Evolutionary conservation across 2,797 vertebrate species (phyloP), one percentile per base, ranked within the genome.

Genomic region (Spinus pinus): DNA sequence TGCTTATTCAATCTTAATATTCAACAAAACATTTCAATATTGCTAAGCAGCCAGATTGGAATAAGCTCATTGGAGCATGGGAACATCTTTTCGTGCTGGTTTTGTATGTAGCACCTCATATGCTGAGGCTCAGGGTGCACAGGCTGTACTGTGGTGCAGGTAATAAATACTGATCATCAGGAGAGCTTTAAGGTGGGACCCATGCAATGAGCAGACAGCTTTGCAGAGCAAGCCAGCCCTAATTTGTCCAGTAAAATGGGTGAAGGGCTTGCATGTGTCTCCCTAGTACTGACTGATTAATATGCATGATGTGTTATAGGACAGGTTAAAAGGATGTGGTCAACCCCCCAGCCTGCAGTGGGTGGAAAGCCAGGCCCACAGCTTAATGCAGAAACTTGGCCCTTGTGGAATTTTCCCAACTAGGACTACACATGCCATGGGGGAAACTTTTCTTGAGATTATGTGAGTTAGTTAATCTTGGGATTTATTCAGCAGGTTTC

Each of bases 1-100:
- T 96, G 94, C 80, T 93, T 95, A 93, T 96, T 91, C 89, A 78
- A 56, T 95, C 85, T 93, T 89, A 93, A 90, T 94, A 91, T 79
- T 95, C 91, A 86, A 86, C 69, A 83, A 89, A 95, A 93, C 75
- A 79, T 91, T 96, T 88, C 81, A 93, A 57, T 86, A 95, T 75
- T 95, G 77, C 91, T 95, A 88, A 86, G 79, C 91, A 91, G 94
- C 86, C 73, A 79, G 89, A 70, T 86, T 0, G 18, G 61, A 86
- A 73, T 78, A 91, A 79, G 50, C 79, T 91, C 75, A 62, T n/a
- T 90, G 95, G 91, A 91, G 12, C 89, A 78, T 7, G n/a, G 73
- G 75, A 95, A 41, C 75, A 72, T 79, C 84, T 91, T 93, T 92
- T 70, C 35, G 35, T 70, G 81, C 75, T 81, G 65, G 18, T 87